Evolutionary conservation across 2,888 invertebrate species (phyloP).

Genomic region (Bimastos eiseni): DNA sequence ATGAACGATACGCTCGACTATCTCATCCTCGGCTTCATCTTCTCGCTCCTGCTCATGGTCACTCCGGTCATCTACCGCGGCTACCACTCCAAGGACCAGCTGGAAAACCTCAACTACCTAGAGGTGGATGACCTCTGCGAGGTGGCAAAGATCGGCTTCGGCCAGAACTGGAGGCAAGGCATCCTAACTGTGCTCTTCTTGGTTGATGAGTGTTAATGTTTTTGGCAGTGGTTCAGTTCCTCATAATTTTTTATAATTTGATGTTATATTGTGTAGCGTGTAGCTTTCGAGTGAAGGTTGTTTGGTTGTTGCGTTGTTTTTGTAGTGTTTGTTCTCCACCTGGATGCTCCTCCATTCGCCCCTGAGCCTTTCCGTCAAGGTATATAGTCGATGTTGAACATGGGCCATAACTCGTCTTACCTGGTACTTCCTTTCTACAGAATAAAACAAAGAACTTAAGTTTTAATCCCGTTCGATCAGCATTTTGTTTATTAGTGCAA

Average conservation of each 20-base stretch:
- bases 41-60: slow-evolving; percentile 53
- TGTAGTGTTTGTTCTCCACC: not conserved
- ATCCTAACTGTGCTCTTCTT: not conserved
- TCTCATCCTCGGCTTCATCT: slow-evolving; percentile 68
- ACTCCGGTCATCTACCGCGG: slow-evolving; percentile 54
- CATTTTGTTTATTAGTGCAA: not conserved
- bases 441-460: not conserved
- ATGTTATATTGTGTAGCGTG: not conserved
- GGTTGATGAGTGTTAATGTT: not conserved
- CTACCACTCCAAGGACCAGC: slow-evolving; percentile 46
- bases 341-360: not conserved
- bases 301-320: slow-evolving; percentile 1
- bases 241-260: not conserved
- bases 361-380: not conserved
- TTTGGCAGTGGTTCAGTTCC: not conserved
- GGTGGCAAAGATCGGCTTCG: slow-evolving; percentile 35
- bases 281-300: not conserved
- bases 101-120: slow-evolving; percentile 31
- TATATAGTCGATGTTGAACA: not conserved
- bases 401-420: not conserved
- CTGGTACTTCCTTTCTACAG: not conserved
- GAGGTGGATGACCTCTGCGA: not conserved
- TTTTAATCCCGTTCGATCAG: no score
- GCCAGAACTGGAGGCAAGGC: slow-evolving; percentile 43
- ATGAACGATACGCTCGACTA: slow-evolving; percentile 76